These are phyloP conservation scores for Blastobasis adustella DNA, from an alignment of 2,888 invertebrate species.

Conservation along the genomic window DNA sequence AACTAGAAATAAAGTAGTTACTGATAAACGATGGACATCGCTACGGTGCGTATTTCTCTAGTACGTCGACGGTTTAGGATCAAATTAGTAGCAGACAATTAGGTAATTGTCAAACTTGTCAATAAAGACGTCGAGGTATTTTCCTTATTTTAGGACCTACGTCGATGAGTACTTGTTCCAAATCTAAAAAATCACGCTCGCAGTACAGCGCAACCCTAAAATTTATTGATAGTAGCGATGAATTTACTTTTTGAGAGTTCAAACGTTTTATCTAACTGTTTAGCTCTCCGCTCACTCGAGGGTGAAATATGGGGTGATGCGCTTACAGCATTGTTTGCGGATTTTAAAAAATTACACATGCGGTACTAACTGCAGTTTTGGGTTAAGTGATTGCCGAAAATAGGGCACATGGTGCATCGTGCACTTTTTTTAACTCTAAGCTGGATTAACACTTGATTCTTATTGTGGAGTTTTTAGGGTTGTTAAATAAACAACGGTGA, in stretches of 20 bases:
- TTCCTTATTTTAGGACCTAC: too few relatives aligned
- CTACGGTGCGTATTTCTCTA: too few relatives aligned
- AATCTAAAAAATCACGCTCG: neutral
- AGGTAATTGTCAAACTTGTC: too few relatives aligned
- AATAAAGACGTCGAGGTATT: too few relatives aligned
- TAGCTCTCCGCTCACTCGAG: conserved; percentile 38
- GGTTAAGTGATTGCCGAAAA: conserved; percentile 31
- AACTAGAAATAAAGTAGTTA: too few relatives aligned
- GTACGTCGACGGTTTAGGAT: too few relatives aligned
- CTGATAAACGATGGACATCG: too few relatives aligned
- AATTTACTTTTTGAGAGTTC: conserved; percentile 44
- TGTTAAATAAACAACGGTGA: neutral
- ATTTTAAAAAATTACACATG: conserved; percentile 42
- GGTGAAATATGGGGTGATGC: conserved; percentile 52
- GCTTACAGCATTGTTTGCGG: conserved; percentile 41
- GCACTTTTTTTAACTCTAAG: conserved; percentile 11
- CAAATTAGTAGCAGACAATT: too few relatives aligned
- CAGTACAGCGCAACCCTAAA: conserved; percentile 1
- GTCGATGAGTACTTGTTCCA: too few relatives aligned
- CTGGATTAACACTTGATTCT: conserved; percentile 23
- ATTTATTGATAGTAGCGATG: conserved; percentile 18
- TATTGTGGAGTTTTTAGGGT: conserved; percentile 13
- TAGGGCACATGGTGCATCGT: conserved; percentile 21
- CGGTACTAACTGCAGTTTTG: neutral
- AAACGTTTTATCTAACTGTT: conserved; percentile 39